A percentile compares a stretch with the other conserved stretches of the same genome.
Evolutionary conservation across 2,113 vertebrate genomes (phyloP).

Genomic region (Solenodon paradoxus): DNA sequence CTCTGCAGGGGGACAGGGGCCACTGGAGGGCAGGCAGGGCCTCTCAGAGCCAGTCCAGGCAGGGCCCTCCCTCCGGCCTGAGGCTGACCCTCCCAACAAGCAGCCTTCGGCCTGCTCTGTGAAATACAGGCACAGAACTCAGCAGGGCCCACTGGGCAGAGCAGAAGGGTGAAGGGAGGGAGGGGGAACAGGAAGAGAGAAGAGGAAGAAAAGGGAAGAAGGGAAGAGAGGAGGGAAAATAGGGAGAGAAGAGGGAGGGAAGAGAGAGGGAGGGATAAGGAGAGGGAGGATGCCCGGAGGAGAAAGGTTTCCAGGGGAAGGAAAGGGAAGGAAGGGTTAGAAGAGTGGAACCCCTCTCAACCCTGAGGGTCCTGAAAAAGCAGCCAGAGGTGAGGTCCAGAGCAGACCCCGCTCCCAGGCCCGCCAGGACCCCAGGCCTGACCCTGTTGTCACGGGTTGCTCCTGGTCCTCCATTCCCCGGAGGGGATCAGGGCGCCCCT

Average conservation of each 20-base stretch:
- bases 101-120: background rate
- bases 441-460: too few species aligned
- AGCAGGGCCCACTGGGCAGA: background rate
- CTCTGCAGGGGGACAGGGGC: background rate
- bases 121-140: background rate
- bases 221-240: background rate
- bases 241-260: background rate
- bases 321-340: too few species aligned
- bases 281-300: too few species aligned
- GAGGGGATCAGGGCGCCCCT: background rate
- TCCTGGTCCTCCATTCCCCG: background rate
- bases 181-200: background rate
- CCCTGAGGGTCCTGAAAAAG: background rate
- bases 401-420: background rate
- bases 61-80: background rate
- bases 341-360: background rate
- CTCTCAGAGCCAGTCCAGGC: background rate
- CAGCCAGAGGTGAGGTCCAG: background rate
- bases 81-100: background rate
- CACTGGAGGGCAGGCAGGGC: background rate
- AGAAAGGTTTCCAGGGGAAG: too few species aligned
- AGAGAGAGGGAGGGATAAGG: too few species aligned
- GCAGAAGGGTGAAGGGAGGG: background rate
- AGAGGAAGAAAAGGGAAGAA: too few species aligned
- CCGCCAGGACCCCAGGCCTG: background rate